Base-by-base conservation (phyloP, 1,140 invertebrate genomes). In the Tetramorium simillimum region DNA sequence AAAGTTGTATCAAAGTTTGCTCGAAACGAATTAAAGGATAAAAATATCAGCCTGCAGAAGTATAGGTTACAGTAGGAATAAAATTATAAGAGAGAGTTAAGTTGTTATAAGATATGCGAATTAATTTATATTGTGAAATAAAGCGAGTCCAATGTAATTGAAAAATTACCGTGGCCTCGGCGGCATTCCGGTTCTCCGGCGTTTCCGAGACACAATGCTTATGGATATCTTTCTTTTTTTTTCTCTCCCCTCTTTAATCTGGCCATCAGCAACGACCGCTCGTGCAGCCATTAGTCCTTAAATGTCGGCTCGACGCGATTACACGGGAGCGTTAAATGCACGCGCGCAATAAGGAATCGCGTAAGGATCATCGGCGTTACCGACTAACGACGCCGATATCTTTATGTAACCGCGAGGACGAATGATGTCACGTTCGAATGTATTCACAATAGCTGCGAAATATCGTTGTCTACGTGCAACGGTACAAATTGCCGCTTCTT, bases 331-430 rank as follows among this genome's bases (percentile, higher is more conserved):
- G 28, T 56, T 69, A 69, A 80, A 69, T 37, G 28, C 60, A 37
- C 9, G 46, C 16, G 63, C 18, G 18, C 24, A 33, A 1, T n/a
- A 62, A 40, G 46, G 24, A 81, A 37, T 81, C 77, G 40, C 60
- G 75, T 85, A 87, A 90, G 75, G 86, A 90, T 90, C 67, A 77
- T 60, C 40, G 60, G 72, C 72, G 89, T 87, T 65, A 67, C 58
- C 73, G 33, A 77, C 12, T 46, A 51, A 81, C 24, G 33, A 78
- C 7, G 43, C 24, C 81, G 60, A 85, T 90, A 75, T 86, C 67
- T 93, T 94, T 94, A 94, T 70, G 90, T 93, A 94, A 94, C 76
- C 90, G 43, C 76, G 91, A 94, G 93, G 93, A 92, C 93, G 75
- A 92, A 87, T 92, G 92, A 93, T 93, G 92, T 93, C 92, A 93